Percentiles rank a stretch among this genome's conserved stretches.
phyloP scores from a whole-genome alignment of 2,888 invertebrate genomes.

The Thalpophila matura region DNA sequence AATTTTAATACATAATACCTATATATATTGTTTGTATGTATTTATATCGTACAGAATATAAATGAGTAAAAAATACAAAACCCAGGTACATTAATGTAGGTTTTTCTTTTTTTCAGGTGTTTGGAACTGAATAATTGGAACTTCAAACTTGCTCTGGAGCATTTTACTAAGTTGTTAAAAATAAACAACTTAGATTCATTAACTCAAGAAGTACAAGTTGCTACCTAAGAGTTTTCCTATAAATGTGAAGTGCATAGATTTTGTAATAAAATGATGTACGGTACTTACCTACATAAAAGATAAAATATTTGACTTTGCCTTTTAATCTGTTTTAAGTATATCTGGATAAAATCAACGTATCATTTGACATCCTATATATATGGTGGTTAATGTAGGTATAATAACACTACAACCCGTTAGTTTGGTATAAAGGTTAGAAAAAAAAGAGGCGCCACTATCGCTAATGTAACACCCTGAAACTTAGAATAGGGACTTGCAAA shows the following conservation, averaged over 20 bases:
- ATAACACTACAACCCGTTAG: no score
- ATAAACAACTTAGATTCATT: constrained; percentile 71
- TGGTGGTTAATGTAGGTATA: no score
- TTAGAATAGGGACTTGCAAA: no score
- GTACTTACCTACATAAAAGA: no score
- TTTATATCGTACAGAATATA: no score
- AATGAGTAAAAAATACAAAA: neutral
- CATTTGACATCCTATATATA: no score
- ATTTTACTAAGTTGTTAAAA: constrained; percentile 77
- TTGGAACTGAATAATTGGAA: constrained; percentile 92
- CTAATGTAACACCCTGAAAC: neutral
- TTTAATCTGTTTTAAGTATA: no score
- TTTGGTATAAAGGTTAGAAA: no score
- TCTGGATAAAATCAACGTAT: no score
- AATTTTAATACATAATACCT: no score
- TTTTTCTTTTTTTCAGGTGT: constrained; percentile 87
- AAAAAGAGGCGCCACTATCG: neutral
- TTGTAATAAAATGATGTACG: neutral
- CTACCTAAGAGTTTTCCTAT: neutral
- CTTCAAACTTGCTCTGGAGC: constrained; percentile 81
- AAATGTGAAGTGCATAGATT: neutral
- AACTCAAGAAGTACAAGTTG: constrained; percentile 28
- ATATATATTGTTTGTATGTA: no score
- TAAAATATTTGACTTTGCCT: no score
- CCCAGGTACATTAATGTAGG: neutral